Conservation (phyloP, 2,888 invertebrate genomes). For the Drepana falcataria region DNA sequence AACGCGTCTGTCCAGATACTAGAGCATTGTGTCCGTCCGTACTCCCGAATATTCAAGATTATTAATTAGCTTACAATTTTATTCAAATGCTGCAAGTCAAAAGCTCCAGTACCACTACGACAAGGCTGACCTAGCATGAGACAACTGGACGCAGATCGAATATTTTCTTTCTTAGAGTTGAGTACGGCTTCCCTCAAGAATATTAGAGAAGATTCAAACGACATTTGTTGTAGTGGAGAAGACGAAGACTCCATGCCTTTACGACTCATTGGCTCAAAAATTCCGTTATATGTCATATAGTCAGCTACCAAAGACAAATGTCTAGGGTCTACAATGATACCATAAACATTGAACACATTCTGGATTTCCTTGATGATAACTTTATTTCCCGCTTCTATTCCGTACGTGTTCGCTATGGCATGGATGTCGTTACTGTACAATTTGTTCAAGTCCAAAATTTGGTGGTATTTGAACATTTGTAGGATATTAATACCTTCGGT, state of each 20-base stretch:
- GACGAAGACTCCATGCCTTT: conserved; percentile 93
- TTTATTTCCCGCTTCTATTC: conserved; percentile 96
- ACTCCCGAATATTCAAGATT: conserved; percentile 2
- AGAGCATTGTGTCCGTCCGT: no score
- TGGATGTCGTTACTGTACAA: conserved; percentile 97
- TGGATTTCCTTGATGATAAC: conserved; percentile 96
- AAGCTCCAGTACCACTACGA: conserved; percentile 89
- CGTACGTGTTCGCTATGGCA: conserved; percentile 92
- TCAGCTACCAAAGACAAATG: conserved; percentile 96
- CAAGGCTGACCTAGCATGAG: conserved; percentile 92
- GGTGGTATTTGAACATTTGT: conserved; percentile 91
- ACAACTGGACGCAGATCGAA: conserved; percentile 91
- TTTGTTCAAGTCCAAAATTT: conserved; percentile 87
- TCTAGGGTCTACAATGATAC: conserved; percentile 95
- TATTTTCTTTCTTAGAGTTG: conserved; percentile 84
- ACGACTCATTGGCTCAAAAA: conserved; percentile 93
- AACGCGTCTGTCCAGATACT: no score
- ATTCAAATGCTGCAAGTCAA: conserved; percentile 64
- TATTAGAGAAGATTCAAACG: conserved; percentile 94
- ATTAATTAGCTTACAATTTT: conserved; percentile 26
- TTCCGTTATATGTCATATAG: conserved; percentile 98
- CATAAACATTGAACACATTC: conserved; percentile 98
- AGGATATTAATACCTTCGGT: conserved; percentile 97
- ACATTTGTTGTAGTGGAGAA: conserved; percentile 98
- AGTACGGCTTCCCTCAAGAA: conserved; percentile 89